A percentile compares a stretch with the other conserved stretches of the same genome.
These are phyloP conservation scores for Ellobius talpinus DNA, from an alignment of 2,113 vertebrate species.

Conservation along the genomic window DNA sequence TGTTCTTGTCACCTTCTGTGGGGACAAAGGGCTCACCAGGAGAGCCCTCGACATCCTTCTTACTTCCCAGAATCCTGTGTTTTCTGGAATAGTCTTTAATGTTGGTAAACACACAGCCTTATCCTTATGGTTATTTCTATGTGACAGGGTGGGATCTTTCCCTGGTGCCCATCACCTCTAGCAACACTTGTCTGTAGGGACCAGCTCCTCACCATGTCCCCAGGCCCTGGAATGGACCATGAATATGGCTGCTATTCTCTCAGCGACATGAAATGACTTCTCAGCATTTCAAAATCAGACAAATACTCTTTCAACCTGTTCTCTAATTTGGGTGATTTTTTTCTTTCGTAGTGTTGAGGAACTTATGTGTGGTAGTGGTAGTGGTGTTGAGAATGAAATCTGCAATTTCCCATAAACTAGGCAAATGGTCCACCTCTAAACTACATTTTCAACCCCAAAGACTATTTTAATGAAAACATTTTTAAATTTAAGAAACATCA, in stretches of 20 bases:
- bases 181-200: neutral
- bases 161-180: neutral
- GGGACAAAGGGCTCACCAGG: slow-evolving; percentile 60
- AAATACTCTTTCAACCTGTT: neutral
- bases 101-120: neutral
- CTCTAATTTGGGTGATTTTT: neutral
- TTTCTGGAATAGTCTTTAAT: neutral
- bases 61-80: neutral
- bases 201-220: neutral
- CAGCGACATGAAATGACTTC: neutral
- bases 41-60: neutral
- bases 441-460: neutral
- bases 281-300: neutral
- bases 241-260: neutral
- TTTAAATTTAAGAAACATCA: neutral
- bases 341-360: neutral
- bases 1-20: slow-evolving; percentile 66
- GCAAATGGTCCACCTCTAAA: neutral
- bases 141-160: neutral
- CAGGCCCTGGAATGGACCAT: neutral
- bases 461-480: neutral
- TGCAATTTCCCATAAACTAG: neutral
- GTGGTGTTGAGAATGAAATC: neutral
- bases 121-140: neutral
- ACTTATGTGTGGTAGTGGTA: too few species aligned